Evolutionary conservation across 2,797 vertebrate genomes (phyloP), one percentile per base, ranked within the genome.

Genomic region (Argyrosomus regius): DNA sequence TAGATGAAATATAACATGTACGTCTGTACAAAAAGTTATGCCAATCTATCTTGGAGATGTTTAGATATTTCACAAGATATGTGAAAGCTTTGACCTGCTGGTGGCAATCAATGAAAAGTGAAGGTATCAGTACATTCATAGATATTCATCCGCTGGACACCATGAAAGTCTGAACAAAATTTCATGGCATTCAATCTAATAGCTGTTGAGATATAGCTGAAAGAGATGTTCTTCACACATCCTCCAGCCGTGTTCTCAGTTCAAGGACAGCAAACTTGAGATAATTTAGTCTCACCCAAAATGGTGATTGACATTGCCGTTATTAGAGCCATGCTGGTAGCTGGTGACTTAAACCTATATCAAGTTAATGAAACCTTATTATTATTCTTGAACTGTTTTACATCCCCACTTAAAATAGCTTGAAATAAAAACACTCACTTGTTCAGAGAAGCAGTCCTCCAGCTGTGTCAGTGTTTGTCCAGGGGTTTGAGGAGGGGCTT

Each of bases 391-490:
- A 10, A 22, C 4, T 13, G 45, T 41, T 61, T 57, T 57, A 31
- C 9, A 59, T 68, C 14, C 14, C 20, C 18, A 24, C 20, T 56
- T 59, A n/a, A 60, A 20, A 22, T 20, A 24, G 31, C 35, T 18
- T 14, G 0, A 77, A 18, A 68, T 45, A 12, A 50, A 67, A 74
- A 31, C n/a, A 52, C 92, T 88, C 39, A 96, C 95, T 88, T 96
- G 95, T 81, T 99, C 98, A 0, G 96, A 97, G 94, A 99, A 99
- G 84, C 98, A 98, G 95, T 99, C 98, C 93, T 99, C 98, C 80
- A 99, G 94, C 90, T 99, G 97, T 0, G 98, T 99, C 78, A 99
- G 95, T 0, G 98, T 96, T 78, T 96, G 96, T 0, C 83, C 85
- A 3, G 97, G 94, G 91, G 3, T 94, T 92, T 69, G 96, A 94